A percentile compares a stretch with the other conserved stretches of the same genome.
phyloP scores from a whole-genome alignment of 2,797 vertebrate species.

The Amniataba percoides region DNA sequence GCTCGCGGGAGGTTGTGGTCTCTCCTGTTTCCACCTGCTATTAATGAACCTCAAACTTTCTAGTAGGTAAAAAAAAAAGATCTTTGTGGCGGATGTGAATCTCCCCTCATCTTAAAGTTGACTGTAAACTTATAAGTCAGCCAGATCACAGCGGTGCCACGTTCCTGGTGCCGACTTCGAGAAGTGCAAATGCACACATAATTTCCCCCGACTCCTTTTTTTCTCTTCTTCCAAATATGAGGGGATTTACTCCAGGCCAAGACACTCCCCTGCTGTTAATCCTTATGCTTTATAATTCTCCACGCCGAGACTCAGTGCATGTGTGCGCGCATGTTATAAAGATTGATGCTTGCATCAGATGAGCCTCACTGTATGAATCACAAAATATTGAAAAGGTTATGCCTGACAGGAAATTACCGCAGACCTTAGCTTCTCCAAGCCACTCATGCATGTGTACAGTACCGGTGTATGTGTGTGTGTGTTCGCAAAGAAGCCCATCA shows the following conservation, averaged over 20 bases:
- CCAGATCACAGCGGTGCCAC: conserved; percentile 36
- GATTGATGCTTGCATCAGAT: conserved; percentile 59
- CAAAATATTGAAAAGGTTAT: conserved; percentile 67
- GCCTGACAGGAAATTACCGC: conserved; percentile 63
- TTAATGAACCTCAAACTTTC: neutral
- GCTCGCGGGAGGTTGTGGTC: neutral
- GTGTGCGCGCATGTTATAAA: conserved; percentile 35
- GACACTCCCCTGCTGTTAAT: conserved; percentile 68
- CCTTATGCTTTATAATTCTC: conserved; percentile 61
- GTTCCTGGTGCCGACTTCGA: conserved; percentile 35
- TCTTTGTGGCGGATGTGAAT: conserved; percentile 1
- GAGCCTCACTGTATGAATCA: conserved; percentile 52
- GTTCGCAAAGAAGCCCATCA: conserved; percentile 31
- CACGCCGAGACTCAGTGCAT: conserved; percentile 32
- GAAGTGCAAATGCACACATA: conserved; percentile 53
- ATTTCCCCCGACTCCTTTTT: conserved; percentile 66
- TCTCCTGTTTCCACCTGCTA: neutral
- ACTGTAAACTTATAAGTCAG: conserved; percentile 52
- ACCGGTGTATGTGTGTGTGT: conserved; percentile 14
- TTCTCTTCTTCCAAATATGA: conserved; percentile 65
- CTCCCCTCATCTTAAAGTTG: conserved; percentile 14
- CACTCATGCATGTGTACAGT: conserved; percentile 30
- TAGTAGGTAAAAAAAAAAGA: neutral
- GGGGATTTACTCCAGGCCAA: conserved; percentile 64
- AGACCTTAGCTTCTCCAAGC: conserved; percentile 37